phyloP scores from a whole-genome alignment of 2,113 vertebrate genomes.

The Gasterosteus aculeatus region DNA sequence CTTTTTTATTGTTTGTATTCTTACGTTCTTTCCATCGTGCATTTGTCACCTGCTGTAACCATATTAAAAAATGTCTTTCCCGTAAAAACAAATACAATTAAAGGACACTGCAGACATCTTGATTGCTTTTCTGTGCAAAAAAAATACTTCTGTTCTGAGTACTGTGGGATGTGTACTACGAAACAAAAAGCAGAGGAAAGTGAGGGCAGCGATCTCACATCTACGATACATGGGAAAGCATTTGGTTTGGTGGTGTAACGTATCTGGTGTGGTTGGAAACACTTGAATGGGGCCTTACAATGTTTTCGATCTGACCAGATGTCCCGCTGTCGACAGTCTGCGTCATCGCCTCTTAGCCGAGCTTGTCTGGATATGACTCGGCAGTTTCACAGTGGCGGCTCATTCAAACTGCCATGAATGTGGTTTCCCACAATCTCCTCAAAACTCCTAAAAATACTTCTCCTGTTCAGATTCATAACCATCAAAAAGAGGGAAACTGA shows the following conservation, averaged over 20 bases:
- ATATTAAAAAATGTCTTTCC: background rate
- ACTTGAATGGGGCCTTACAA: slow-evolving; percentile 33
- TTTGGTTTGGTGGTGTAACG: slow-evolving; percentile 57
- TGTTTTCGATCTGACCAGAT: slow-evolving; percentile 55
- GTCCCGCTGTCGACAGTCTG: slow-evolving; percentile 16
- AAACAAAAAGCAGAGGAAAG: background rate
- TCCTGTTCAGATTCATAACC: background rate
- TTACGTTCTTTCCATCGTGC: background rate
- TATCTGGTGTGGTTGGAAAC: slow-evolving; percentile 53
- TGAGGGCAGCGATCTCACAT: slow-evolving; percentile 17
- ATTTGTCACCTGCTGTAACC: slow-evolving; percentile 30
- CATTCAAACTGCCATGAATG: slow-evolving; percentile 25
- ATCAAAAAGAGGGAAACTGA: background rate
- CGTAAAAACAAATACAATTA: slow-evolving; percentile 10
- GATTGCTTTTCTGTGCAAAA: background rate
- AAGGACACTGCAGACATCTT: background rate
- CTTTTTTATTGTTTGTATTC: slow-evolving; percentile 14
- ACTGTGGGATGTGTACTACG: no score
- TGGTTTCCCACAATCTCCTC: slow-evolving; percentile 15
- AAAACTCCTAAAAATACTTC: slow-evolving; percentile 12
- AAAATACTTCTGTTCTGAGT: background rate
- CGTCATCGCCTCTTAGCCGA: slow-evolving; percentile 15
- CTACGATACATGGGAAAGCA: slow-evolving; percentile 10
- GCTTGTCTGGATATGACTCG: slow-evolving; percentile 46
- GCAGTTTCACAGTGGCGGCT: slow-evolving; percentile 52